Base-by-base conservation (phyloP, 1,140 invertebrate species). In the Episyrphus balteatus region DNA sequence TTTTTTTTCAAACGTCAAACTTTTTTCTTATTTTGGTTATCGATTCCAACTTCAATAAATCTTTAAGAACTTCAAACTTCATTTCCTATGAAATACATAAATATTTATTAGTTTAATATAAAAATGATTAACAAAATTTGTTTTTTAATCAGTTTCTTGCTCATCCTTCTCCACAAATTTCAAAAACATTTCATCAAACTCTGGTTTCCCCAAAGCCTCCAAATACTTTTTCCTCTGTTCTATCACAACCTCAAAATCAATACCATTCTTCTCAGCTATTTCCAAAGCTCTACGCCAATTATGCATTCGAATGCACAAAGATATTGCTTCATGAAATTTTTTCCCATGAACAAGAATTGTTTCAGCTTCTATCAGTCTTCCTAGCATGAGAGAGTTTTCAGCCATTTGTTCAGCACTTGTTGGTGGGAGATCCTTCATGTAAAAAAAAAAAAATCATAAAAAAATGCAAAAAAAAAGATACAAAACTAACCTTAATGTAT, bases 281-380 rank as follows among this genome's bases (percentile, higher is more conserved):
- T 94, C 89, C 19, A 94, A 67, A 1, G 91, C 90, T 77, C 86
- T 79, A 46, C 84, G 82, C 88, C 90, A 95, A 57, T 88, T 83
- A 66, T 89, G 88, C 54, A 88, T 75, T 53, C 82, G 74, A n/a
- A 93, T 73, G 60, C 92, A 86, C 1, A 87, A 70, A 53, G 79
- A 79, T 53, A 94, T 84, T 1, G 90, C 89, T 57, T 89, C 74
- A 47, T 80, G 79, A 9, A 79, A 73, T 33, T 86, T 74, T 34
- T 86, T 85, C 58, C 83, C 82, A 59, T 90, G 85, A 14, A 92
- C 61, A 5, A 93, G 68, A 47, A 89, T 82, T 1, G 79, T 80
- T 73, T 95, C 91, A 1, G 88, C 88, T 56, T 91, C 86, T 48
- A 79, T 68, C 12, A 81, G 65, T 54, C 88, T 83, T 2, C 91